Conservation (phyloP, 1,140 invertebrate species). For the Brachionus calyciflorus region DNA sequence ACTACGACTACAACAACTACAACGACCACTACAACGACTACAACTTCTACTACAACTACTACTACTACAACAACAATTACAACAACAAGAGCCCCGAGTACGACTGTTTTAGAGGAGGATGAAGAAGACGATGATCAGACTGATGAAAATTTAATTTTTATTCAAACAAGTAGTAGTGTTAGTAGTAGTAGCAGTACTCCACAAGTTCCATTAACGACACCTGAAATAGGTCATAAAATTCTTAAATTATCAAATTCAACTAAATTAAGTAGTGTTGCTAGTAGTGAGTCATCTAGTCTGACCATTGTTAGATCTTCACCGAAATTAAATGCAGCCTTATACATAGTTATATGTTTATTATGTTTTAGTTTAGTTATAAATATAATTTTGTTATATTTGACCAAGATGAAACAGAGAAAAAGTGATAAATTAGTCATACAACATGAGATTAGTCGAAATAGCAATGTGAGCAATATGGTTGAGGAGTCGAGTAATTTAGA, state of each 20-base stretch:
- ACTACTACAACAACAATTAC: background rate
- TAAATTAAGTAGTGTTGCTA: background rate
- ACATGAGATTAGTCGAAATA: slow-evolving; percentile 17
- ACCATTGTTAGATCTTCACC: background rate
- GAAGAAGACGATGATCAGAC: background rate
- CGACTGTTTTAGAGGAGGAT: background rate
- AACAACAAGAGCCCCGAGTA: background rate
- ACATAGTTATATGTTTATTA: slow-evolving; percentile 28
- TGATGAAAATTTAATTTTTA: background rate
- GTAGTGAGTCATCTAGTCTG: background rate
- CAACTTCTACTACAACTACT: background rate
- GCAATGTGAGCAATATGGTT: background rate
- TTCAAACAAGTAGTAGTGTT: background rate
- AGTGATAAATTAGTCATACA: slow-evolving; percentile 3
- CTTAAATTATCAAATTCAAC: background rate
- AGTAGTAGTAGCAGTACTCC: too few species aligned
- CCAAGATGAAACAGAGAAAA: slow-evolving; percentile 12
- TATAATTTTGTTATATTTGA: slow-evolving; percentile 30
- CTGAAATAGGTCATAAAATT: slow-evolving; percentile 4
- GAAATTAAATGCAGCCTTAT: slow-evolving; percentile 21
- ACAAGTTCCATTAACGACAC: background rate
- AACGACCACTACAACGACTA: background rate
- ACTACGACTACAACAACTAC: background rate
- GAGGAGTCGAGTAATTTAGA: background rate
- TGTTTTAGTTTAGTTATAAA: slow-evolving; percentile 41